Evolutionary conservation across 2,113 vertebrate genomes (phyloP), one percentile per base, ranked within the genome.

Genomic region (Bostrychus sinensis): DNA sequence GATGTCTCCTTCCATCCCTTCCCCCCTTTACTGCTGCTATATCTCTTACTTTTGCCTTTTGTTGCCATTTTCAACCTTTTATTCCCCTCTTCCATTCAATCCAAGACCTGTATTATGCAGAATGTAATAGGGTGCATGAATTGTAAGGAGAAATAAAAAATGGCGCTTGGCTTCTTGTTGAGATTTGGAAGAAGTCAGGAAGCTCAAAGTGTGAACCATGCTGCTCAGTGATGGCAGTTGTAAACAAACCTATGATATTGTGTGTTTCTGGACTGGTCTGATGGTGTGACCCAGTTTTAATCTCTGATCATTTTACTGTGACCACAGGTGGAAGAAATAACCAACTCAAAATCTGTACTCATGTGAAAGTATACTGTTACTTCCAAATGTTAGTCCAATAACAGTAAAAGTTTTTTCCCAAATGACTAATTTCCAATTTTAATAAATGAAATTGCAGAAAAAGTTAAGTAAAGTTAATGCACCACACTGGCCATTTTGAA

Each of bases 51-150:
- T 53, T 19, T 54, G 56, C 25, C 76, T 65, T 79, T 78, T 85
- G 78, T 87, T 81, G 72, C 58, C 62, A 50, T 66, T 57, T 70
- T 32, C 46, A 50, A 1, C 48, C 12, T 50, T 62, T 63, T 63
- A n/a, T n/a, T n/a, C n/a, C 51, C 28, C 42, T 74, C 70, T 66
- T 77, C 69, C 39, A 66, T 78, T 80, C 50, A 58, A 64, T 72
- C 71, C 50, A 19, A 71, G 66, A 70, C 69, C 80, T 62, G 65
- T 81, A 70, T 81, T 78, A 84, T 84, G 62, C 70, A 56, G 71
- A 20, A 72, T 58, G 75, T 78, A 81, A 82, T 75, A 67, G 70
- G 46, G 32, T 64, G 60, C 34, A 26, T n/a, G 65, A 53, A 80
- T 58, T 12, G n/a, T 50, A 55, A 26, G 39, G 10, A 51, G 63